phyloP scores from a whole-genome alignment of 2,113 vertebrate species.

The Columbina picui region DNA sequence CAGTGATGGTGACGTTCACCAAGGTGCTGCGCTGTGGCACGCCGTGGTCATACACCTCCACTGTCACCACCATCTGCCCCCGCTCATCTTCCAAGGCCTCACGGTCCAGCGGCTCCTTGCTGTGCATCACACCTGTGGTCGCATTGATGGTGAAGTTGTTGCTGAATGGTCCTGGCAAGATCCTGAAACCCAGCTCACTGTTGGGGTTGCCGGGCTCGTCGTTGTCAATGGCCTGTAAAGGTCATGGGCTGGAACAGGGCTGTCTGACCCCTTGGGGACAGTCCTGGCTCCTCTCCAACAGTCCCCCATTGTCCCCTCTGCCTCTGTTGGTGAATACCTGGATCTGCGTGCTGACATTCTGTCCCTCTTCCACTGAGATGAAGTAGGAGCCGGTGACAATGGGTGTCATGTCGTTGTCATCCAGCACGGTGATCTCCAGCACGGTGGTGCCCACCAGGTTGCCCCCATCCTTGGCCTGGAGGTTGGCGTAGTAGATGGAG shows the following conservation, averaged over 20 bases:
- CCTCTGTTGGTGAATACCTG: conserved; percentile 54
- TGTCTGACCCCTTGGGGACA: accelerated
- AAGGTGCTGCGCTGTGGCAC: conserved; percentile 30
- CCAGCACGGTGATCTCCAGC: conserved; percentile 83
- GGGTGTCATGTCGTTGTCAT: conserved; percentile 84
- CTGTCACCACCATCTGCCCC: conserved; percentile 79
- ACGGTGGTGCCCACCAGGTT: conserved; percentile 69
- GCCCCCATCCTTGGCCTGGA: conserved; percentile 83
- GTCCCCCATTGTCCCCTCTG: accelerated
- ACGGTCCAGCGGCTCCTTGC: conserved; percentile 75
- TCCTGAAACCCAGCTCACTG: conserved; percentile 78
- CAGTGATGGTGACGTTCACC: conserved; percentile 76
- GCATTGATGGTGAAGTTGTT: conserved; percentile 84
- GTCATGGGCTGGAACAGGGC: neutral
- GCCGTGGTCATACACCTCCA: conserved; percentile 84
- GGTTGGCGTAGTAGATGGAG: conserved; percentile 79
- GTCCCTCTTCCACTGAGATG: conserved; percentile 80
- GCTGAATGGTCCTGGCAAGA: conserved; percentile 77
- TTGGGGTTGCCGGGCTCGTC: conserved; percentile 82
- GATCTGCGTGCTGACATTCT: conserved; percentile 62
- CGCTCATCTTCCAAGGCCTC: conserved; percentile 79
- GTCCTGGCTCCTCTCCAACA: neutral
- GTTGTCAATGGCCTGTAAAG: conserved; percentile 82
- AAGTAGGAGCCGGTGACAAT: conserved; percentile 78
- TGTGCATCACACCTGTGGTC: conserved; percentile 73